Percentiles rank a stretch among this genome's conserved stretches.
Conservation (phyloP, 2,888 invertebrate species). For the Eristalis pertinax region DNA sequence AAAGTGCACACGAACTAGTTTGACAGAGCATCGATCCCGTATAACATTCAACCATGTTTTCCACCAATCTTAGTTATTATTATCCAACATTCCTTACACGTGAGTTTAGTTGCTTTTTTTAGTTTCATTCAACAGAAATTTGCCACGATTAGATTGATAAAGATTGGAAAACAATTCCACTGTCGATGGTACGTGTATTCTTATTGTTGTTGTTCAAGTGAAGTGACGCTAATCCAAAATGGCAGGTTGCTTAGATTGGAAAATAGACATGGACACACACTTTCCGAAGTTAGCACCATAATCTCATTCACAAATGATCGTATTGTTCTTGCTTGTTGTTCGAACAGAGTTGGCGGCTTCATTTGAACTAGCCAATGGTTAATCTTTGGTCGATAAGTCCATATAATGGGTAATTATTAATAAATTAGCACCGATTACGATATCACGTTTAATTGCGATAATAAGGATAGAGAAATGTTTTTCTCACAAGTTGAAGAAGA, state of each 20-base stretch:
- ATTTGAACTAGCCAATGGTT: background rate
- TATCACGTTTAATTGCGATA: slow-evolving; percentile 11
- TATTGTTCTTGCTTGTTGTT: background rate
- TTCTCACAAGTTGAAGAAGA: background rate
- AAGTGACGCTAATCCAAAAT: too few relatives aligned
- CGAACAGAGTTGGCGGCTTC: background rate
- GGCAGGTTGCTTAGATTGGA: too few relatives aligned
- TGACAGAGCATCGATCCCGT: background rate
- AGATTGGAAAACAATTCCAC: background rate
- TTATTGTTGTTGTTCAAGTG: too few relatives aligned
- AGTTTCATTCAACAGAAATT: background rate
- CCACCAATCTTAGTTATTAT: background rate
- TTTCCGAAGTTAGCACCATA: too few relatives aligned
- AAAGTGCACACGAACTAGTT: background rate
- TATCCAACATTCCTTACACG: background rate
- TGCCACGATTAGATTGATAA: background rate
- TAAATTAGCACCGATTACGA: slow-evolving; percentile 25
- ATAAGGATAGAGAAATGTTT: background rate
- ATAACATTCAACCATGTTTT: background rate
- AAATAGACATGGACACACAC: too few relatives aligned
- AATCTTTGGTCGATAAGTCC: background rate
- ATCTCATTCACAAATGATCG: too few relatives aligned
- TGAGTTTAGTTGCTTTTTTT: background rate
- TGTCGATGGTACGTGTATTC: background rate
- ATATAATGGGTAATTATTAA: slow-evolving; percentile 8